Percentiles rank a stretch among this genome's conserved stretches.
phyloP scores from a whole-genome alignment of 2,797 vertebrate species.

The Pseudomugil tenellus region DNA sequence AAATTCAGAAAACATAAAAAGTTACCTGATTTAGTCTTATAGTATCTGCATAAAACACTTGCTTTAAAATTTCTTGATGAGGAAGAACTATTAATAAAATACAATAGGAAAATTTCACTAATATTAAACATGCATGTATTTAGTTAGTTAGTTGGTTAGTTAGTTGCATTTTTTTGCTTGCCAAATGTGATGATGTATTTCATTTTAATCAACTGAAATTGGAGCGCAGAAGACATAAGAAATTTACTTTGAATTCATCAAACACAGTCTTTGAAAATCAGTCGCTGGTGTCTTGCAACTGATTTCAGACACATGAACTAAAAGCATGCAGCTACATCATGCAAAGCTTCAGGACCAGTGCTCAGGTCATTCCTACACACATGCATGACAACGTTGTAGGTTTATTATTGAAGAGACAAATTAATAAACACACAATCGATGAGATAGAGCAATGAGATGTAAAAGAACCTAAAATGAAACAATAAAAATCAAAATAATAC shows the following conservation, averaged over 20 bases:
- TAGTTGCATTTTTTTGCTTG: background rate
- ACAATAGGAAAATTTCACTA: background rate
- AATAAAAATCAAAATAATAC: background rate
- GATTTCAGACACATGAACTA: background rate
- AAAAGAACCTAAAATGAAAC: background rate
- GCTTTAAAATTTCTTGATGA: no score
- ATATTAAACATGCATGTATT: background rate
- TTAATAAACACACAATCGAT: slow-evolving; percentile 17
- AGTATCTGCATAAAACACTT: no score
- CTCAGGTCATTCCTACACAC: slow-evolving; percentile 17
- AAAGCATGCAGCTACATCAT: slow-evolving; percentile 23
- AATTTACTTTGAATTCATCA: background rate
- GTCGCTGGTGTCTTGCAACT: background rate
- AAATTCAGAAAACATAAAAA: no score
- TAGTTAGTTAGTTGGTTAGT: background rate
- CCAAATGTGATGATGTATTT: background rate
- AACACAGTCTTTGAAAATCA: background rate
- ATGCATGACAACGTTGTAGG: no score
- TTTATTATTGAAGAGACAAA: background rate
- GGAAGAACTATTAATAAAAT: no score
- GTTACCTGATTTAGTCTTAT: no score
- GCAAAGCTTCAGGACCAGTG: background rate
- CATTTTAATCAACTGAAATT: background rate
- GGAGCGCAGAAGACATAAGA: slow-evolving; percentile 1
- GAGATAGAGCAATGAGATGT: slow-evolving; percentile 15